Evolutionary conservation across 2,888 invertebrate species (phyloP), one percentile per base, ranked within the genome.

Genomic region (Alcis repandata): DNA sequence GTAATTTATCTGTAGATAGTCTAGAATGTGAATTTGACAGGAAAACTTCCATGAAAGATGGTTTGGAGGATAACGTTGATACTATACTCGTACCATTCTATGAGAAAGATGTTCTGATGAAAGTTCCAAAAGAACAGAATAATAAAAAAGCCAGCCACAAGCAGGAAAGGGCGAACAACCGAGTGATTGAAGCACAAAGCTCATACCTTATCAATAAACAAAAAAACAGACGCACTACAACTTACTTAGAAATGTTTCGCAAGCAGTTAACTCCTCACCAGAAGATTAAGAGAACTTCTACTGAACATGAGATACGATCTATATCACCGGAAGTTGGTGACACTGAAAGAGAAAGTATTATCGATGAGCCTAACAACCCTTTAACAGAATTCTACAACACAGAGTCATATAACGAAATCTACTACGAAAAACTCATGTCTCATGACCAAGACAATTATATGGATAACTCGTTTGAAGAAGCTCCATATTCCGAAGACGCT

Each of bases 21-120:
- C 82, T 93, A 57, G 92, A 93, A 76, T 73, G 74, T 36, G 79
- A 80, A 69, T 79, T 79, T 40, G 83, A 76, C 66, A 75, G 74
- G 19, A 87, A 87, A 75, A 65, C 69, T 20, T 63, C 72, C 2
- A 32, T 74, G 15, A 83, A 79, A 66, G 59, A 75, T 53, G 71
- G 68, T 27, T 74, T 78, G 1, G 84, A 86, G 27, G 86, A 88
- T 40, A 84, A 88, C 63, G 82, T 88, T n/a, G 87, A 91, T 58
- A 92, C 91, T 3, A 91, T 93, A 75, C 80, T 92, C 4, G 92
- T 93, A 2, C 93, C 93, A 1, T 92, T 93, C 77, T 93, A 92
- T 68, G 93, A 93, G 77, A 89, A 91, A 61, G 93, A 93, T 73
- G 87, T 92, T 22, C 84, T 93, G 43, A 87, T 93, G 67, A 89